Percentiles rank a stretch among this genome's conserved stretches.
Evolutionary conservation across 1,140 invertebrate genomes (phyloP).

Genomic region (honey bee (Apis mellifera)): Amel_HAv3.1 CM009940.2:8028001-8028500

Average conservation of each 20-base stretch:
- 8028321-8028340: no score
- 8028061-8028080: conserved; percentile 91
- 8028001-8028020: conserved; percentile 96
- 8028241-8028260: conserved; percentile 46
- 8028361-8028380: no score
- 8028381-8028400: no score
- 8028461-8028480: no score
- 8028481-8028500: no score
- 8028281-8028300: no score
- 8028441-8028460: no score
- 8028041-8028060: conserved; percentile 98
- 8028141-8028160: conserved; percentile 75
- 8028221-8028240: conserved; percentile 52
- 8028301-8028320: no score
- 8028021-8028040: conserved; percentile 94
- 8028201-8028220: conserved; percentile 68
- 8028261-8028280: neutral
- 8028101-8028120: conserved; percentile 80
- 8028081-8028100: conserved; percentile 88
- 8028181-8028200: conserved; percentile 72
- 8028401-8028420: no score
- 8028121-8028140: conserved; percentile 68
- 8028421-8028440: no score
- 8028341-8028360: no score
- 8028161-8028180: conserved; percentile 75